Evolutionary conservation across 2,113 vertebrate species (phyloP).

Genomic region (Thoracochromis brauschi): DNA sequence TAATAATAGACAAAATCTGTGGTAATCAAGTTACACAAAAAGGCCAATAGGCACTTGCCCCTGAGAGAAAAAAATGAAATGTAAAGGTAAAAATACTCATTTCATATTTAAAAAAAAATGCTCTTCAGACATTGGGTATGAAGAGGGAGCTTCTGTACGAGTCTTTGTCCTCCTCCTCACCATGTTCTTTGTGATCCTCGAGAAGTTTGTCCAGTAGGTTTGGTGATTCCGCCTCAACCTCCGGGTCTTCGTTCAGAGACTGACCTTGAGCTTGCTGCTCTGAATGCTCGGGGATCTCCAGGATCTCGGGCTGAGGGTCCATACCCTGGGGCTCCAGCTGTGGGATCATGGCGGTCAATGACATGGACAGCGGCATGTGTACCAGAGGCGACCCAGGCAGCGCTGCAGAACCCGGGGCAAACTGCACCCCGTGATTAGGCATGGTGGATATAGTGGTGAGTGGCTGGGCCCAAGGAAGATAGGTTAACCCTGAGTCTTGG

Average conservation of each 20-base stretch:
- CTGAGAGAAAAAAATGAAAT: not conserved
- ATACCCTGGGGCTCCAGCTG: slow-evolving; percentile 75
- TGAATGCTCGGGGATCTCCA: slow-evolving; percentile 51
- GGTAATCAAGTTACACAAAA: not conserved
- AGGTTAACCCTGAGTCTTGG: slow-evolving; percentile 77
- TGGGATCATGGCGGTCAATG: slow-evolving; percentile 59
- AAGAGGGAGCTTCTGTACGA: slow-evolving; percentile 75
- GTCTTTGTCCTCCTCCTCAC: slow-evolving; percentile 75
- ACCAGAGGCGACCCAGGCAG: slow-evolving; percentile 74
- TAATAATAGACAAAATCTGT: not conserved
- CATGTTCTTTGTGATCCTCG: slow-evolving; percentile 70
- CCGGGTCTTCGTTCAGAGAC: slow-evolving; percentile 42
- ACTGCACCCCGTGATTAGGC: slow-evolving; percentile 71
- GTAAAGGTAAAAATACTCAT: not conserved
- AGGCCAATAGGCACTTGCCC: not conserved
- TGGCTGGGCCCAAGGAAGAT: slow-evolving; percentile 87
- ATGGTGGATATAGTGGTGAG: slow-evolving; percentile 75
- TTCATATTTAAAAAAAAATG: rapidly evolving
- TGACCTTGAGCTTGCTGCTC: slow-evolving; percentile 41
- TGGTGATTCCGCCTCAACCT: slow-evolving; percentile 41
- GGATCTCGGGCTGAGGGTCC: slow-evolving; percentile 66
- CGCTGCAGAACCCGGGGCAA: slow-evolving; percentile 69
- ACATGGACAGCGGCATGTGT: slow-evolving; percentile 76
- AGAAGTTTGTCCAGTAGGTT: slow-evolving; percentile 88
- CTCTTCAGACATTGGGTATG: slow-evolving; percentile 70